Conservation (phyloP, 2,797 vertebrate species). For the Lithobates pipiens region DNA sequence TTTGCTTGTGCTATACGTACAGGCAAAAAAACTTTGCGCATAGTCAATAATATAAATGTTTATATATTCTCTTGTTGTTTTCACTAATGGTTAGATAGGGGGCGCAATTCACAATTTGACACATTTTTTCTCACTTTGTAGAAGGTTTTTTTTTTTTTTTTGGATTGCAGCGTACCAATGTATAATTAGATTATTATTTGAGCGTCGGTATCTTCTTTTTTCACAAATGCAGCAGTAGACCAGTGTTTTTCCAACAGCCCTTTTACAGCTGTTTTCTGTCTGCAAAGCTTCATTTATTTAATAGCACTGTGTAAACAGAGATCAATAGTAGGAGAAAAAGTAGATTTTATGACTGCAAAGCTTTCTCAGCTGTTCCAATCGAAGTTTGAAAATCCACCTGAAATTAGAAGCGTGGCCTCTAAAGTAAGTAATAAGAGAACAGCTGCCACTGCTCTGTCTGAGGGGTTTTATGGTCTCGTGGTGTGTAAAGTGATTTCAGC, state of each 20-base stretch:
- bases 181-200: too few species aligned
- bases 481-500: constrained; percentile 70
- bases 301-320: not conserved
- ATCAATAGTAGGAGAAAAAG: not conserved
- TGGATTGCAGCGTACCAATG: too few species aligned
- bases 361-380: not conserved
- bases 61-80: too few species aligned
- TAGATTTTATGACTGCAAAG: not conserved
- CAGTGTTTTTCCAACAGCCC: not conserved
- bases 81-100: too few species aligned
- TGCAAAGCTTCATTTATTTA: constrained; percentile 13
- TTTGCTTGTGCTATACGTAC: too few species aligned
- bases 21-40: too few species aligned
- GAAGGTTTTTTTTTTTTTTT: too few species aligned
- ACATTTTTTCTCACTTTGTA: too few species aligned
- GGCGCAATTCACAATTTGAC: too few species aligned
- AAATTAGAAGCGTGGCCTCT: constrained; percentile 5
- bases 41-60: too few species aligned
- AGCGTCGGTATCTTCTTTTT: too few species aligned
- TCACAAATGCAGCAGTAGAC: not conserved
- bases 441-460: constrained; percentile 57
- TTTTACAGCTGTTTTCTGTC: not conserved
- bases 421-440: constrained; percentile 24
- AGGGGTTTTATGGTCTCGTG: constrained; percentile 68
- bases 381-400: not conserved